Percentiles rank a stretch among this genome's conserved stretches.
Conservation (phyloP, 2,113 vertebrate species). For the Thinocorus orbignyianus region DNA sequence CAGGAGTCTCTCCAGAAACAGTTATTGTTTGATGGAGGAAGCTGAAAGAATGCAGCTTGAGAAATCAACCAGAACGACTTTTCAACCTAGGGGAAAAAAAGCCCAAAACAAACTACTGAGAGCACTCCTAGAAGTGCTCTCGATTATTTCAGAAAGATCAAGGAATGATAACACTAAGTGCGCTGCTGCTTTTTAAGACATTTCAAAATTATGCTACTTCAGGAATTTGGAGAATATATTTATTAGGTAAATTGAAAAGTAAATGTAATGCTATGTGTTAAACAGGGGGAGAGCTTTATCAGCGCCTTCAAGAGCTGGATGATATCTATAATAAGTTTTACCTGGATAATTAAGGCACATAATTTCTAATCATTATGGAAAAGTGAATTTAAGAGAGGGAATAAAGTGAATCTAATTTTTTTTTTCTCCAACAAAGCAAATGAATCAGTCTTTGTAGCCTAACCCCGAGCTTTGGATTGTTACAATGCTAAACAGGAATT, state of each 20-base stretch:
- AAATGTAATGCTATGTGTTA: neutral
- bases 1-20: neutral
- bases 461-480: neutral
- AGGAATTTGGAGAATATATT: neutral
- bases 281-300: neutral
- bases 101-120: neutral
- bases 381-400: neutral
- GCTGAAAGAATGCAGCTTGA: neutral
- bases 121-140: neutral
- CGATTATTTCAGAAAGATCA: neutral
- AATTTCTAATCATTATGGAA: neutral
- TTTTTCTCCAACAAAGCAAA: neutral
- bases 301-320: neutral
- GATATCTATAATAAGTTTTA: neutral
- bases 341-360: neutral
- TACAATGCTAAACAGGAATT: neutral
- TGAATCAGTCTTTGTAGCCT: neutral
- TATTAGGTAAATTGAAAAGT: neutral
- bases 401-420: neutral
- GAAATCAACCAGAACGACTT: neutral
- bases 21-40: neutral
- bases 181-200: neutral
- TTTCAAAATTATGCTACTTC: neutral
- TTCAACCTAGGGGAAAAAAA: neutral
- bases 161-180: neutral